Evolutionary conservation across 2,797 vertebrate species (phyloP), one percentile per base, ranked within the genome.

Genomic region (Eupleurogrammus muticus): DNA sequence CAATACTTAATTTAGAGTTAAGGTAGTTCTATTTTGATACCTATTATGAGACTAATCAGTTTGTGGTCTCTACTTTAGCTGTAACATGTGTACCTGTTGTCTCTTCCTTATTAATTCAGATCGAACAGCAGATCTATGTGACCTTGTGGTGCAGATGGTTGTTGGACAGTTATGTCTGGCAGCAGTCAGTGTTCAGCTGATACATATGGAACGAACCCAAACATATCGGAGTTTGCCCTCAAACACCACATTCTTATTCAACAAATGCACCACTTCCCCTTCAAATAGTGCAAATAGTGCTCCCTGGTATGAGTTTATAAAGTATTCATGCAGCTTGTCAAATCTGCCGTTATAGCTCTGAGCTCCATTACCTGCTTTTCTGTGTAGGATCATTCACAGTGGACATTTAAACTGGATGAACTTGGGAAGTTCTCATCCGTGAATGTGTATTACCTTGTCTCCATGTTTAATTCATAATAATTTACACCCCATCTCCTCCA

Each of bases 291-390:
- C 69, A 79, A 64, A 79, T 62, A 73, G 49, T 63, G 68, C 82
- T 76, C 63, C 21, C 32, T 55, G 66, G 66, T 52, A 50, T 74
- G 70, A 81, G 60, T 54, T 54, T 62, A 53, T 80, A 34, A 77
- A 83, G 74, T 66, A 77, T 78, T 79, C 64, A 75, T 79, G 80
- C 73, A 60, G 66, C 63, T 74, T 9, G 4, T 55, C 55, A 61
- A 8, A 59, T 19, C 32, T 21, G 46, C 47, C 66, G 14, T 42
- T 42, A 42, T 9, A 42, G 38, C 38, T 42, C 38, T 16, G 14
- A 56, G 36, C 53, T 66, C 67, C 20, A 65, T 70, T 49, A 71
- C 72, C 66, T 52, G 42, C 54, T 70, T 55, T 57, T 9, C 65
- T 82, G 47, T 17, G 10, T 44, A 48, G 65, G 61, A 9, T 51